These are phyloP conservation scores for Leptinotarsa undecemlineata DNA, from an alignment of 1,140 invertebrate species.

Conservation along the genomic window DNA sequence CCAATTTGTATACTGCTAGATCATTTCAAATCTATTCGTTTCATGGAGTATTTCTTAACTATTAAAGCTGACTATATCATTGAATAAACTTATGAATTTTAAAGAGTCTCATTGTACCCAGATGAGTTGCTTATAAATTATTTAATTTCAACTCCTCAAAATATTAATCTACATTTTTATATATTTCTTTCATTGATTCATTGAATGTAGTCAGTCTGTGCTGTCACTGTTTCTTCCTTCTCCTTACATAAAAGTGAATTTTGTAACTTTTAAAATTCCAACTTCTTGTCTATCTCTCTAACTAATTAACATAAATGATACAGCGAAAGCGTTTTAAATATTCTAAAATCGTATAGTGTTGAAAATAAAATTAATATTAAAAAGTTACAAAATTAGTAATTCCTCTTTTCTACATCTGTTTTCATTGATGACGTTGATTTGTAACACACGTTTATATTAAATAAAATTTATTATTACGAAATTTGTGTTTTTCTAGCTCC, in stretches of 20 bases:
- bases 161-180: conserved; percentile 4
- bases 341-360: conserved; percentile 29
- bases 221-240: neutral
- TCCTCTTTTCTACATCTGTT: conserved; percentile 22
- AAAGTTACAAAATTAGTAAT: conserved; percentile 26
- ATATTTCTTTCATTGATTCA: neutral
- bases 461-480: conserved; percentile 22
- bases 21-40: neutral
- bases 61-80: neutral
- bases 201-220: conserved; percentile 11
- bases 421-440: conserved; percentile 23
- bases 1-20: conserved; percentile 49
- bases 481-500: neutral
- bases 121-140: too few relatives aligned
- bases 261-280: conserved; percentile 29
- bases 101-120: neutral
- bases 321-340: conserved; percentile 26
- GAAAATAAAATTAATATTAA: conserved; percentile 17
- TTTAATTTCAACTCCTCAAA: too few relatives aligned
- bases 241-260: conserved; percentile 17
- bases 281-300: conserved; percentile 16
- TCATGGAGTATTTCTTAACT: neutral
- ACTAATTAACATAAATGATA: conserved; percentile 16
- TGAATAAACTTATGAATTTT: neutral
- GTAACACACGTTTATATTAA: conserved; percentile 24